These are phyloP conservation scores for Danaus chrysippus DNA, from an alignment of 2,888 invertebrate genomes.

Conservation along the genomic window DNA sequence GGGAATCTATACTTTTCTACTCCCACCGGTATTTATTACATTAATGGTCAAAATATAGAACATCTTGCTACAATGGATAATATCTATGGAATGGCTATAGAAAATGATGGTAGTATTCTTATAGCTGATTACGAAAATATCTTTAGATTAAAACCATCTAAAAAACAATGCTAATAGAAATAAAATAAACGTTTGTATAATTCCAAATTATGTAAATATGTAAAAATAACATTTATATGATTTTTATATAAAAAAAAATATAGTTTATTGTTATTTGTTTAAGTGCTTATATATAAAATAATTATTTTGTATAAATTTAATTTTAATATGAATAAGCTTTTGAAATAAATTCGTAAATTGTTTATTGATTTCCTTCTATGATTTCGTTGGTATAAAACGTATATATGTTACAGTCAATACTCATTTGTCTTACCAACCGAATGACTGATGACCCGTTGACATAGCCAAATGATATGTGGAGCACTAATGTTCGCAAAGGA, in stretches of 20 bases:
- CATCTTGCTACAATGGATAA: slow-evolving; percentile 17
- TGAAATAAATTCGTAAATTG: neutral
- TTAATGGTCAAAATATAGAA: slow-evolving; percentile 23
- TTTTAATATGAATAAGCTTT: neutral
- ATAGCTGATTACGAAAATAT: slow-evolving; percentile 6
- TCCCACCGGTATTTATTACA: slow-evolving; percentile 35
- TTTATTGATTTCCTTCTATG: neutral
- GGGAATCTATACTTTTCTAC: slow-evolving; percentile 41
- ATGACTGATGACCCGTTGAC: slow-evolving; percentile 27
- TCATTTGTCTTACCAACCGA: slow-evolving; percentile 25
- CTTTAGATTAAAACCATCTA: neutral
- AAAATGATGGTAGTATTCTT: slow-evolving; percentile 19
- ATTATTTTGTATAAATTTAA: too few species aligned
- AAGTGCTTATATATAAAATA: too few species aligned
- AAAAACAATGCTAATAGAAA: neutral
- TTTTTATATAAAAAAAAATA: neutral
- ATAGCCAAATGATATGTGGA: slow-evolving; percentile 1
- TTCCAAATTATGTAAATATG: neutral
- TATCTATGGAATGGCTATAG: slow-evolving; percentile 22
- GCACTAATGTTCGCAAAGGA: neutral
- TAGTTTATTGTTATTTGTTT: too few species aligned
- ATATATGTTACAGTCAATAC: slow-evolving; percentile 16
- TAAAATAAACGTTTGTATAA: neutral
- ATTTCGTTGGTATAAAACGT: neutral
- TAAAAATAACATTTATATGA: neutral